These are phyloP conservation scores for Amphipyra berbera DNA, from an alignment of 2,888 invertebrate genomes.

Conservation along the genomic window DNA sequence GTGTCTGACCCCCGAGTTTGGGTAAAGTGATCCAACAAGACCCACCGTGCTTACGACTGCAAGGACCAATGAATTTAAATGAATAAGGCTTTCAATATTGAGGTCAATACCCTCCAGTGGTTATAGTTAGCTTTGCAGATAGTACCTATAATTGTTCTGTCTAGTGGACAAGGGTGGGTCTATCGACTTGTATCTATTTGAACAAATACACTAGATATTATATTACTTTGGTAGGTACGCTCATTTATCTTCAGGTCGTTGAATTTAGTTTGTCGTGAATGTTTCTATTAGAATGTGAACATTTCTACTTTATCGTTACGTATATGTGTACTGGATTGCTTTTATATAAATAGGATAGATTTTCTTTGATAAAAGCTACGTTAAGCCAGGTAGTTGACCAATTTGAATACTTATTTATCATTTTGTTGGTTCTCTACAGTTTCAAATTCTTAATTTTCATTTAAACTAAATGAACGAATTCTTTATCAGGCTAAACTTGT, in stretches of 20 bases:
- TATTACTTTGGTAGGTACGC: slow-evolving; percentile 17
- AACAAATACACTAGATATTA: slow-evolving; percentile 6
- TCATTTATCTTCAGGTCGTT: slow-evolving; percentile 1
- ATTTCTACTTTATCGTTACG: not conserved
- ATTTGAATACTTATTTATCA: not conserved
- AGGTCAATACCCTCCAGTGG: slow-evolving; percentile 6
- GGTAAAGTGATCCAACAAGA: no score
- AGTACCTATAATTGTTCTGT: slow-evolving; percentile 1
- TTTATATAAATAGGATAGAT: not conserved
- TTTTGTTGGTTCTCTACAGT: not conserved
- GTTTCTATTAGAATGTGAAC: slow-evolving; percentile 1
- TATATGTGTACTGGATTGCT: not conserved
- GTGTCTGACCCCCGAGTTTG: no score
- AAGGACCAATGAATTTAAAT: not conserved
- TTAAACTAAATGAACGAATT: slow-evolving; percentile 52
- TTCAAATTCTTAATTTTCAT: slow-evolving; percentile 16
- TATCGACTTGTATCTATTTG: slow-evolving; percentile 10
- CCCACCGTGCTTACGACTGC: not conserved
- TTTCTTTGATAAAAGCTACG: not conserved
- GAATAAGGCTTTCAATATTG: not conserved
- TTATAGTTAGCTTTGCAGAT: slow-evolving; percentile 12
- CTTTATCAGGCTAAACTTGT: slow-evolving; percentile 44
- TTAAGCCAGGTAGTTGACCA: not conserved
- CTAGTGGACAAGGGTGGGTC: slow-evolving; percentile 4
- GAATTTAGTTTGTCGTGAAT: slow-evolving; percentile 8